Conservation (phyloP, 35 echinoderm and acorn worm species). For the Stichopus chloronotus region DNA sequence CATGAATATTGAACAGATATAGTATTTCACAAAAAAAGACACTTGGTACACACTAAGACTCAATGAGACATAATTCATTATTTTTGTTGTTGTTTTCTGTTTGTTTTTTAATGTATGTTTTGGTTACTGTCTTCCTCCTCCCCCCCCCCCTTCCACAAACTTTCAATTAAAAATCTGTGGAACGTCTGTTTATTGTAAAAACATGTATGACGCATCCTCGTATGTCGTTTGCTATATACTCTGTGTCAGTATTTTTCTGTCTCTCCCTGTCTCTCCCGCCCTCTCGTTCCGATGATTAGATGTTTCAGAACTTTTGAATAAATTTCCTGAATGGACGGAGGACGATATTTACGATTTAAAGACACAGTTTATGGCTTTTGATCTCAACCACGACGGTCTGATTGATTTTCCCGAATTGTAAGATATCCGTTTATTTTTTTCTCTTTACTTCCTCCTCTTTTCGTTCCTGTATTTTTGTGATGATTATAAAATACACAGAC, state of each 20-base stretch:
- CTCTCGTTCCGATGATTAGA: slow-evolving; percentile 39
- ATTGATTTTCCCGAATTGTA: slow-evolving; percentile 91
- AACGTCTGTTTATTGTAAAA: too few species aligned
- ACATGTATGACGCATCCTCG: too few species aligned
- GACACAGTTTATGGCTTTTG: slow-evolving; percentile 76
- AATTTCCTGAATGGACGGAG: slow-evolving; percentile 57
- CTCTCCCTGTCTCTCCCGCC: background rate
- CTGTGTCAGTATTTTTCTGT: background rate
- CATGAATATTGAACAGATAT: too few species aligned
- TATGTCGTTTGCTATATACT: background rate
- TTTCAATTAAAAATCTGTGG: too few species aligned
- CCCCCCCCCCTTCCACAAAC: too few species aligned
- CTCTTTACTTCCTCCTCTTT: background rate
- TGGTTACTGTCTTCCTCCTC: too few species aligned
- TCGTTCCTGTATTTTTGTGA: background rate
- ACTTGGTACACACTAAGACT: too few species aligned
- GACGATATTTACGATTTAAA: slow-evolving; percentile 61
- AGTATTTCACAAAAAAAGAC: too few species aligned
- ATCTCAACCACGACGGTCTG: slow-evolving; percentile 80
- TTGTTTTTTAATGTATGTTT: too few species aligned
- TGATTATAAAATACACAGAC: background rate
- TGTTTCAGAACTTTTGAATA: slow-evolving; percentile 36
- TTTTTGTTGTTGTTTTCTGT: too few species aligned
- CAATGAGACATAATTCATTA: too few species aligned
- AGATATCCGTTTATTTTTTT: background rate